These are phyloP conservation scores for Huso huso DNA, from an alignment of 2,797 vertebrate genomes.

Conservation along the genomic window DNA sequence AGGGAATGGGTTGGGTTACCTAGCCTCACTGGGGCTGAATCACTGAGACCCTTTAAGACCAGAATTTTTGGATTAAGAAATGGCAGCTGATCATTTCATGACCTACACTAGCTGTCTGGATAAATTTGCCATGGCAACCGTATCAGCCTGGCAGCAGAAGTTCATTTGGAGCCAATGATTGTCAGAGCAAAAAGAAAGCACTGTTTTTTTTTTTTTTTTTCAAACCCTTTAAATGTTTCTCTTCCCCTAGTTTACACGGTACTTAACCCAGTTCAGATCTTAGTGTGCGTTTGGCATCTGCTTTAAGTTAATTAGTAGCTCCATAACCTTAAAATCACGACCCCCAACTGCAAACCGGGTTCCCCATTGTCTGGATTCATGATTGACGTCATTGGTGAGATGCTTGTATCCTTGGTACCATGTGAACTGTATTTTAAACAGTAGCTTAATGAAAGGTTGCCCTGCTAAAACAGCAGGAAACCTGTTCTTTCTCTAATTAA, in stretches of 20 bases:
- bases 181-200: neutral
- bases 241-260: neutral
- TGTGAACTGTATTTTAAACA: conserved; percentile 11
- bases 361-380: conserved; percentile 1
- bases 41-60: too few relatives aligned
- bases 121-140: too few relatives aligned
- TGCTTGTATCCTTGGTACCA: conserved; percentile 7
- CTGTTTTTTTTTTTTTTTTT: neutral
- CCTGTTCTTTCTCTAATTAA: conserved; percentile 14
- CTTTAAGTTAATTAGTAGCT: conserved; percentile 2
- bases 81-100: too few relatives aligned
- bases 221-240: neutral
- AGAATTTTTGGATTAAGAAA: too few relatives aligned
- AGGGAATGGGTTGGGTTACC: too few relatives aligned
- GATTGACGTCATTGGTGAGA: conserved; percentile 14
- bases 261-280: neutral
- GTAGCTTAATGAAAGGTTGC: conserved; percentile 11
- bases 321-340: neutral
- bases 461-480: conserved; percentile 12
- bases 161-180: too few relatives aligned
- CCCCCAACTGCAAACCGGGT: neutral
- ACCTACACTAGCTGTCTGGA: too few relatives aligned
- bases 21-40: too few relatives aligned
- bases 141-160: too few relatives aligned
- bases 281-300: neutral